phyloP scores from a whole-genome alignment of 2,888 invertebrate species.

The Ceraclea dissimilis region DNA sequence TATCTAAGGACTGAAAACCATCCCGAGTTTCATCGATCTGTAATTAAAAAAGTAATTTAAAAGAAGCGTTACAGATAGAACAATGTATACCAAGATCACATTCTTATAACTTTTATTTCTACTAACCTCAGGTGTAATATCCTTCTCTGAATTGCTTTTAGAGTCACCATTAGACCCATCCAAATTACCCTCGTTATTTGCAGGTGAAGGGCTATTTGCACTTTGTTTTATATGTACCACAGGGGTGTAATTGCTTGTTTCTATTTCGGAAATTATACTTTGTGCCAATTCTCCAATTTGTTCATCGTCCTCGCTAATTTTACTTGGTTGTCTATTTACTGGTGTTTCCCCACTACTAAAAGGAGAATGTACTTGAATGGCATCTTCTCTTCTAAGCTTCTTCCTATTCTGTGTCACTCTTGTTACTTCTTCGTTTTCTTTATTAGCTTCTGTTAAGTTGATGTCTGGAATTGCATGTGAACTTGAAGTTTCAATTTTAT shows the following conservation, averaged over 20 bases:
- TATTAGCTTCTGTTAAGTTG: slow-evolving; percentile 18
- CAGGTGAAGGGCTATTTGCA: slow-evolving; percentile 2
- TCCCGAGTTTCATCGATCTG: not conserved
- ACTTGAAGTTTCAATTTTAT: slow-evolving; percentile 17
- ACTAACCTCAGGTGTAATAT: not conserved
- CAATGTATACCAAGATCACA: not conserved
- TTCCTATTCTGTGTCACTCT: slow-evolving; percentile 39
- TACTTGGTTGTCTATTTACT: slow-evolving; percentile 42
- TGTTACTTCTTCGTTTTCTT: slow-evolving; percentile 13
- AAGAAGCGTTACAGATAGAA: not conserved
- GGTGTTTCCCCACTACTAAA: slow-evolving; percentile 27
- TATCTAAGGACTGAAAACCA: not conserved
- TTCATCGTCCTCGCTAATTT: slow-evolving; percentile 42
- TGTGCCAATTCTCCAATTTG: slow-evolving; percentile 23
- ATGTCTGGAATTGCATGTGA: slow-evolving; percentile 13
- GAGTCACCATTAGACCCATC: not conserved
- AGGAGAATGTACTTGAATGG: slow-evolving; percentile 45
- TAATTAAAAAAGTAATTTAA: not conserved
- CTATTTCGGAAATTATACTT: slow-evolving; percentile 24
- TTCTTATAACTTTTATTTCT: not conserved
- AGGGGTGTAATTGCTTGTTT: slow-evolving; percentile 18
- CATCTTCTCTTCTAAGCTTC: slow-evolving; percentile 45
- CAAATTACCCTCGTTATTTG: not conserved
- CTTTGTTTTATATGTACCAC: slow-evolving; percentile 11
- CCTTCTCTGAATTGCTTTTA: not conserved